These are phyloP conservation scores for Dreissena polymorpha DNA, from an alignment of 1,140 invertebrate genomes.

Conservation along the genomic window DNA sequence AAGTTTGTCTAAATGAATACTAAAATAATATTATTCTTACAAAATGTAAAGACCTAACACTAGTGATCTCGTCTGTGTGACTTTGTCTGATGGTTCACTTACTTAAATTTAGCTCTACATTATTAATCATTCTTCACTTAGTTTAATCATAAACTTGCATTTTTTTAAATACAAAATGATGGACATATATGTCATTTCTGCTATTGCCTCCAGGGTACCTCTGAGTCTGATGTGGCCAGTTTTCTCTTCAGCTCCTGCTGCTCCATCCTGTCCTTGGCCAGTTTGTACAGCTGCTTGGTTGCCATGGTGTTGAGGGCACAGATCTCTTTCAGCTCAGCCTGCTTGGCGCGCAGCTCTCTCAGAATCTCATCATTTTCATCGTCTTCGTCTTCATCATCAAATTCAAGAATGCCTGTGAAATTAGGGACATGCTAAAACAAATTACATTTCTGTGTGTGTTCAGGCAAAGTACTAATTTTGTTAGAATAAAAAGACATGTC, in stretches of 20 bases:
- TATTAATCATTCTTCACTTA: too few species aligned
- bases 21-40: too few species aligned
- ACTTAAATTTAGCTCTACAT: too few species aligned
- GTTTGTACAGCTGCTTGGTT: slow-evolving; percentile 82
- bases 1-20: too few species aligned
- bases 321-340: slow-evolving; percentile 87
- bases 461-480: background rate
- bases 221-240: slow-evolving; percentile 85
- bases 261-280: slow-evolving; percentile 75
- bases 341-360: slow-evolving; percentile 89
- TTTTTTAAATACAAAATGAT: too few species aligned
- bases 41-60: too few species aligned
- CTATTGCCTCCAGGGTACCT: slow-evolving; percentile 79
- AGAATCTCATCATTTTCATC: slow-evolving; percentile 91
- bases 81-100: too few species aligned
- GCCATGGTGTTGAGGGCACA: slow-evolving; percentile 86
- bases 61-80: too few species aligned
- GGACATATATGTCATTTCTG: too few species aligned
- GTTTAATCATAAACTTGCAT: too few species aligned
- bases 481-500: background rate
- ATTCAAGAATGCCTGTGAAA: slow-evolving; percentile 73
- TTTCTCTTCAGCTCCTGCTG: slow-evolving; percentile 86
- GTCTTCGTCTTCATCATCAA: slow-evolving; percentile 75
- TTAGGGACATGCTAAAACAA: background rate
- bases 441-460: background rate